Evolutionary conservation across 2,113 vertebrate genomes (phyloP), one percentile per base, ranked within the genome.

Genomic region (Melanotaenia duboulayi): DNA sequence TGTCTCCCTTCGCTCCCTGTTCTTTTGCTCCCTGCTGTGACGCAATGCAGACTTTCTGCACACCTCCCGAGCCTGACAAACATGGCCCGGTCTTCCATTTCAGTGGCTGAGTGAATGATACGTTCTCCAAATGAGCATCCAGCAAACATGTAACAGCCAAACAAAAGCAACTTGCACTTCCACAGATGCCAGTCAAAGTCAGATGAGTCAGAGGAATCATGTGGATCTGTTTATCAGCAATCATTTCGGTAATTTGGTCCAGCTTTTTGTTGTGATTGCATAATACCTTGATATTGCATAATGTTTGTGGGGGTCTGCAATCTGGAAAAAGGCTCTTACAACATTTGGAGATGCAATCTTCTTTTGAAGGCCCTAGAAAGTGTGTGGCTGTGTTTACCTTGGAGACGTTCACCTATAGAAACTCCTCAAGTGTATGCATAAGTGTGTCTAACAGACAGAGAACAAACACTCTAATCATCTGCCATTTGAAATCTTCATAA

Each of bases 11-110:
- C 65, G 63, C 66, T 73, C 62, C 52, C 10, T 54, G 59, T 70
- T 57, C 44, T 56, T 78, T 74, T 70, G 51, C 76, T 76, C 81
- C 84, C 79, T n/a, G 50, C 73, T 91, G 84, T 91, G 90, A 91
- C 88, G 87, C 91, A 92, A 89, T 91, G 90, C 90, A 92, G 91
- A 79, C 78, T 86, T 86, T 82, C 51, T 80, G 60, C 84, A 76
- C 66, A 56, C 49, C 75, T 49, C 52, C 75, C 7, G 22, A 70
- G 35, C 71, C 44, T 54, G 25, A 68, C 74, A 81, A 76, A 59
- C 74, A 56, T 25, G 16, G 28, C 55, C 19, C 75, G 17, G 32
- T 61, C 54, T 74, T 50, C 52, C 54, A 72, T 72, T 58, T 42
- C 17, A 46, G 32, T 65, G 62, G 49, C 67, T 69, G 71, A 63